These are phyloP conservation scores for Daktulosphaira vitifoliae DNA, from an alignment of 1,140 invertebrate species.

Conservation along the genomic window DNA sequence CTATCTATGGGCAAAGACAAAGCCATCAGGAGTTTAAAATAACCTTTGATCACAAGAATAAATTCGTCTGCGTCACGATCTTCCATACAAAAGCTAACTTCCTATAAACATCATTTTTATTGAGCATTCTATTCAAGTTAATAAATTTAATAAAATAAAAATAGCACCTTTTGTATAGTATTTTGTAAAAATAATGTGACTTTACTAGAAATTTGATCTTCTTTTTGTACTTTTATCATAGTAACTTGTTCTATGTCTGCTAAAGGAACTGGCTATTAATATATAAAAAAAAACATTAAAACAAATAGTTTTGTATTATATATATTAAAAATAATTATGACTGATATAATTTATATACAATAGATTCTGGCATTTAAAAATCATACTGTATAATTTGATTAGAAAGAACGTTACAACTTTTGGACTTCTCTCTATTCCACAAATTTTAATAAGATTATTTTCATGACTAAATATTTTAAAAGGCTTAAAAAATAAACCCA, in stretches of 20 bases:
- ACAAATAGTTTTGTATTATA: no score
- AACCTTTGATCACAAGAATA: conserved; percentile 68
- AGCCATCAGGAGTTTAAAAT: conserved; percentile 57
- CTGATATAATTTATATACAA: no score
- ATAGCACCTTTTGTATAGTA: conserved; percentile 38
- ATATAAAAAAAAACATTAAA: no score
- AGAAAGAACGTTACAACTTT: no score
- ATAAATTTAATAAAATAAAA: not conserved
- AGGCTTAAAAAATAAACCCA: no score
- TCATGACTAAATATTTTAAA: no score
- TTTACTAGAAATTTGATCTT: conserved; percentile 62
- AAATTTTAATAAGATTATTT: no score
- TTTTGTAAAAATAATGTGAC: conserved; percentile 52
- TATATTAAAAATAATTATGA: no score
- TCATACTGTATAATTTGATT: no score
- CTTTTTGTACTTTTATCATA: conserved; percentile 58
- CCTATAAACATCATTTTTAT: conserved; percentile 44
- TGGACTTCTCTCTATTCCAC: no score
- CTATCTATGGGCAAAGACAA: conserved; percentile 52
- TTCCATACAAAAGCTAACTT: conserved; percentile 64
- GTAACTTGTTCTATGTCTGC: conserved; percentile 71
- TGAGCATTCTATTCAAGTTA: not conserved
- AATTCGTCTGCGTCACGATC: conserved; percentile 76
- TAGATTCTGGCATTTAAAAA: no score
- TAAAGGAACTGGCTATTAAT: conserved; percentile 63